Conservation (phyloP, 2,888 invertebrate species). For the Physocephala rufipes region DNA sequence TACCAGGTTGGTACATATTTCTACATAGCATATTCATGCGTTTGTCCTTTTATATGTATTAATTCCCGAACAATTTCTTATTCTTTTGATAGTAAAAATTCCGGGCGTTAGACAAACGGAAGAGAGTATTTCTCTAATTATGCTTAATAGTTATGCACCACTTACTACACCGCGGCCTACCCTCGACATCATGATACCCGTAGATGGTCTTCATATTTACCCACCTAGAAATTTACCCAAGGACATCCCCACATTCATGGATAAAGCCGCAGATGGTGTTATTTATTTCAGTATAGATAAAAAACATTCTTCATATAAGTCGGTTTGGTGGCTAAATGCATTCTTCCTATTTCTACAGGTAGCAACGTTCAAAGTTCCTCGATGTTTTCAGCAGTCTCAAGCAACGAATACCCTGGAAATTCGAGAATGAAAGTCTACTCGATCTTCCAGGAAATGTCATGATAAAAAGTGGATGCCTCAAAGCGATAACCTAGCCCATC, state of each 20-base stretch:
- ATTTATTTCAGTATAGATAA: conserved; percentile 67
- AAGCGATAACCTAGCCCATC: conserved; percentile 67
- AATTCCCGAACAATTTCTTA: background rate
- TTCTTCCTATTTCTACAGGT: conserved; percentile 51
- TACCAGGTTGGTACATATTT: conserved; percentile 55
- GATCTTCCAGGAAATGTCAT: conserved; percentile 65
- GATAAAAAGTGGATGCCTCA: conserved; percentile 69
- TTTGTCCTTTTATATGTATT: background rate
- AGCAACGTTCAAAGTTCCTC: conserved; percentile 66
- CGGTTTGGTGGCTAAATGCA: no score
- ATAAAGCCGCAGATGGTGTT: conserved; percentile 65
- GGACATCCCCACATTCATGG: conserved; percentile 64
- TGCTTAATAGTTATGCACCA: conserved; percentile 68
- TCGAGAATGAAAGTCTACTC: conserved; percentile 63
- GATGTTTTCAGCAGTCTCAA: conserved; percentile 62
- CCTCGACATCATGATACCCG: conserved; percentile 66
- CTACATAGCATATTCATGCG: no score
- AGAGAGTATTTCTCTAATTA: conserved; percentile 65
- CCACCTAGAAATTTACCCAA: conserved; percentile 58
- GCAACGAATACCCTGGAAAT: conserved; percentile 66
- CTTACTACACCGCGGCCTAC: conserved; percentile 66
- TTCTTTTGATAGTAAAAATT: conserved; percentile 51
- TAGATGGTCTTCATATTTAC: conserved; percentile 70
- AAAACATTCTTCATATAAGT: no score
- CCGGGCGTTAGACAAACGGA: conserved; percentile 66